Percentiles rank a stretch among this genome's conserved stretches.
These are phyloP conservation scores for Channa striata DNA, from an alignment of 2,797 vertebrate genomes.

Conservation along the genomic window DNA sequence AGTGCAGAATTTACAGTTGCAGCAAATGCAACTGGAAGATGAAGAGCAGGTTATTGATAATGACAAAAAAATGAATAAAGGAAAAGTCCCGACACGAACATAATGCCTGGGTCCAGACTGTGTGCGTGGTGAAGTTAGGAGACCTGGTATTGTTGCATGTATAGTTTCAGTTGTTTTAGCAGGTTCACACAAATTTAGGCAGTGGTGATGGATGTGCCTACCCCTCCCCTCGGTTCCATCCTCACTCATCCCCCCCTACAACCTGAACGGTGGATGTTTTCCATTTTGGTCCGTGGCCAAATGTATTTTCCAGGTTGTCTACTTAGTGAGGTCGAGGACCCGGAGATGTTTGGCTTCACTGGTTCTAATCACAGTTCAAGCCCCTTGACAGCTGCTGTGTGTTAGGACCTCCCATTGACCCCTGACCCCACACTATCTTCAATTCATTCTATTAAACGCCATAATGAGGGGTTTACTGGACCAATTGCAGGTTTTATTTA, in stretches of 20 bases:
- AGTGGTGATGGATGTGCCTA: conserved; percentile 38
- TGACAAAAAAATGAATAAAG: too few relatives aligned
- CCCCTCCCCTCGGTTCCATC: conserved; percentile 39
- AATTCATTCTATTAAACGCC: conserved; percentile 92
- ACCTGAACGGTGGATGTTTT: conserved; percentile 66
- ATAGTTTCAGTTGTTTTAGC: conserved; percentile 15
- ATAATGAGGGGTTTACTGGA: conserved; percentile 94
- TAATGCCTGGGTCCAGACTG: not conserved
- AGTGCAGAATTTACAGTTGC: conserved; percentile 56
- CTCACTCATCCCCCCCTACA: conserved; percentile 39
- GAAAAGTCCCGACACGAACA: not conserved
- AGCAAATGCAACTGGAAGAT: conserved; percentile 27
- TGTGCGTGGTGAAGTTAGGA: not conserved
- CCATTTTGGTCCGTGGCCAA: conserved; percentile 77
- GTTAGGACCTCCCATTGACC: conserved; percentile 89
- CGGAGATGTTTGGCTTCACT: conserved; percentile 77
- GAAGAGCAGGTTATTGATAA: not conserved
- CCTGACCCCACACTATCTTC: conserved; percentile 85
- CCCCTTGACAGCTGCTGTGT: conserved; percentile 83
- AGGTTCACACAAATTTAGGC: conserved; percentile 41
- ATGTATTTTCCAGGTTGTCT: conserved; percentile 87
- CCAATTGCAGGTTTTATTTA: conserved; percentile 93
- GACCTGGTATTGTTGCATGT: conserved; percentile 13
- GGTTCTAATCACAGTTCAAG: conserved; percentile 85
- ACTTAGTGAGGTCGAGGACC: conserved; percentile 79